These are phyloP conservation scores for Lucifuga dentata DNA, from an alignment of 2,113 vertebrate genomes.

Conservation along the genomic window DNA sequence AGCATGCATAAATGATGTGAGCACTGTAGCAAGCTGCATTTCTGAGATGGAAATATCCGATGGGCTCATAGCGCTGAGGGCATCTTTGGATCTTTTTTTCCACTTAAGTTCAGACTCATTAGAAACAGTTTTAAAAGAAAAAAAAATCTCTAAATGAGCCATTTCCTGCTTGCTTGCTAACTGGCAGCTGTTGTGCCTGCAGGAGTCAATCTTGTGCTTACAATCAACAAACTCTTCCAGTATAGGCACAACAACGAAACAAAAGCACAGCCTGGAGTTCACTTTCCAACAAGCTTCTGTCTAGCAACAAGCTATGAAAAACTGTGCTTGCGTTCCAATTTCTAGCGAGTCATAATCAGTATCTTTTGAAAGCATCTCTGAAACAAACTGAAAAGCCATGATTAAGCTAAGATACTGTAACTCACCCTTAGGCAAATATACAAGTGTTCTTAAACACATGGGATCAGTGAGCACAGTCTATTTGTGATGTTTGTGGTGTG, in stretches of 20 bases:
- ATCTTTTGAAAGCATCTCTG: too few relatives aligned
- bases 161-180: conserved; percentile 26
- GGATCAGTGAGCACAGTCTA: not conserved
- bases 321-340: too few relatives aligned
- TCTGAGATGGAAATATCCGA: conserved; percentile 10
- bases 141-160: conserved; percentile 44
- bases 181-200: conserved; percentile 3
- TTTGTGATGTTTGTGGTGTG: too few relatives aligned
- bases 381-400: not conserved
- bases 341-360: not conserved
- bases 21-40: not conserved
- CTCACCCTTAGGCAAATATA: conserved; percentile 3
- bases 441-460: conserved; percentile 3
- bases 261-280: conserved; percentile 2
- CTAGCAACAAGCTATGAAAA: conserved; percentile 2
- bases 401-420: not conserved
- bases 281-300: not conserved
- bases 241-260: conserved; percentile 15
- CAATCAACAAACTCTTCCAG: conserved; percentile 30
- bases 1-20: conserved; percentile 32
- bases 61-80: conserved; percentile 21
- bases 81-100: conserved; percentile 17
- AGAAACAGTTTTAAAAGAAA: conserved; percentile 26
- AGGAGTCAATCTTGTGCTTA: conserved; percentile 7
- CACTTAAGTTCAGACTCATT: conserved; percentile 31